Base-by-base conservation (phyloP, 2,797 vertebrate species). In the Oreonectes daqikongensis region DNA sequence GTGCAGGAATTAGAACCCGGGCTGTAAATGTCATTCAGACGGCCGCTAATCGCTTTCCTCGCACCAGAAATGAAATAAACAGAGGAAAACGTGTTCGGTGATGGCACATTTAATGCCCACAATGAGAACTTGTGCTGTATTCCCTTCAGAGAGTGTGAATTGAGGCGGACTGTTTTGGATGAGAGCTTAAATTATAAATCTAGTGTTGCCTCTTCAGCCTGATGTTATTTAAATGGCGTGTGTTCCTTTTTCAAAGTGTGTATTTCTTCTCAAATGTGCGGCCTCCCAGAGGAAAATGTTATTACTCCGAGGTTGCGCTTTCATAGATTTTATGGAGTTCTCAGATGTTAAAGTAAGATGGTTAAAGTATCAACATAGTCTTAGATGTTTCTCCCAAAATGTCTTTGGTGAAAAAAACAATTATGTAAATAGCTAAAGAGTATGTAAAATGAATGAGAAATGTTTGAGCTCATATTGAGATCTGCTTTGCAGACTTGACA, bases 21-120 rank as follows among this genome's bases (percentile, higher is more conserved):
- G 59, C 71, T 64, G 64, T 69, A 79, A 75, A 79, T 79, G 78
- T 79, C 78, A 75, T 69, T 75, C 71, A 63, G 60, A 69, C 35
- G 42, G 40, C 28, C 12, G 6, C 30, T 77, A 66, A 76, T 81
- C 65, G 63, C 55, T 77, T 59, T 59, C 68, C 63, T 28, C 65
- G 11, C 26, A 60, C 26, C 17, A 73, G 70, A 65, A 78, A 78
- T 59, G 50, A 22, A 74, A 75, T 75, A 75, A 67, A 75, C 64
- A 75, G 15, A 59, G 38, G 57, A 73, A 69, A 78, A 77, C 57
- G 66, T 42, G 59, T 57, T 77, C 40, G 57, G 44, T 73, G 70
- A 66, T 17, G 60, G 67, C 67, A 77, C 70, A 74, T 77, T 69
- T 73, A 78, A 61, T 64, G 72, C 55, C 57, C 72, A 79, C 66